Evolutionary conservation across 2,797 vertebrate species (phyloP).

Genomic region (Sebastes elongatus): DNA sequence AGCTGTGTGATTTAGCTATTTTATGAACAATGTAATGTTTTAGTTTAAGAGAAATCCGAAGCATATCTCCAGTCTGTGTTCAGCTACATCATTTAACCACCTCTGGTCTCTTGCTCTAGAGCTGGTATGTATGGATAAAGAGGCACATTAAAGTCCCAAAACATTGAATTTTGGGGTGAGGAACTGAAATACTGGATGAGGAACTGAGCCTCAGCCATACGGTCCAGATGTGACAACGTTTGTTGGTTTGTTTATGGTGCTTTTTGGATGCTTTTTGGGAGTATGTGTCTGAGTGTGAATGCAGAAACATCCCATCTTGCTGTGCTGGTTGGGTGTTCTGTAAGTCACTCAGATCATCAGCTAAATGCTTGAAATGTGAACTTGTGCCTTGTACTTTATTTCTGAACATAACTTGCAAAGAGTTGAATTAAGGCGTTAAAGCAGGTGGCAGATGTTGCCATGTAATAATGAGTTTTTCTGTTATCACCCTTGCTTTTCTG

Average conservation of each 20-base stretch:
- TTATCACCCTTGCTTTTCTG: conserved; percentile 1
- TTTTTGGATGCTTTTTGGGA: neutral
- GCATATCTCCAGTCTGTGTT: neutral
- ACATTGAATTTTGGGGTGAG: too few species aligned
- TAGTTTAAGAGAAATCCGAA: neutral
- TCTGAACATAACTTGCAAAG: neutral
- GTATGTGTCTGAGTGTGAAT: neutral
- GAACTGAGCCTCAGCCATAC: neutral
- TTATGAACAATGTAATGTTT: neutral
- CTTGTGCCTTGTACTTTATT: neutral
- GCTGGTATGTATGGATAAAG: neutral
- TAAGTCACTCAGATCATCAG: neutral
- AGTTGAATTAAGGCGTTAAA: neutral
- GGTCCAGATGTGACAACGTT: neutral
- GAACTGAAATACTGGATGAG: neutral
- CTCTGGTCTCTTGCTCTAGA: neutral
- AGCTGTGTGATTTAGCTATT: neutral
- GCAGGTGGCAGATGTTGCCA: neutral
- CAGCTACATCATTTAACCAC: neutral
- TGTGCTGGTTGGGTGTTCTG: neutral
- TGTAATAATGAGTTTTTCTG: neutral
- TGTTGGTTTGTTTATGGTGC: neutral
- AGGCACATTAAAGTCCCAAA: neutral
- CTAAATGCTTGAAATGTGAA: neutral
- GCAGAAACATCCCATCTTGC: neutral